These are phyloP conservation scores for Ceramica pisi DNA, from an alignment of 2,888 invertebrate species.

Conservation along the genomic window DNA sequence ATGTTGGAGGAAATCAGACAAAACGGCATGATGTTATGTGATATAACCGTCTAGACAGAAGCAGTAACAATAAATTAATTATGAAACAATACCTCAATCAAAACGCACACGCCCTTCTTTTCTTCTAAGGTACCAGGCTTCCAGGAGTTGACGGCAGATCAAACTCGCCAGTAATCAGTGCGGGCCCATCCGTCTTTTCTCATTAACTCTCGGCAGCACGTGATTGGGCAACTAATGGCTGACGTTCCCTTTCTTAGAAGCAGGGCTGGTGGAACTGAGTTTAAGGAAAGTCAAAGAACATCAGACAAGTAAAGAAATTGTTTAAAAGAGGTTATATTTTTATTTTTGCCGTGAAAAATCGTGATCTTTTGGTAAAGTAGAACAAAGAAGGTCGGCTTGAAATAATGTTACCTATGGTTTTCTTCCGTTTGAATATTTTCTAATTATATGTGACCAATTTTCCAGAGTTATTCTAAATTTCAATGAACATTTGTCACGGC, in stretches of 20 bases:
- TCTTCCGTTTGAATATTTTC: no score
- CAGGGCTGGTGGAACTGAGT: slow-evolving; percentile 52
- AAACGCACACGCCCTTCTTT: slow-evolving; percentile 24
- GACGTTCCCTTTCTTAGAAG: slow-evolving; percentile 53
- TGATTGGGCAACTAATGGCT: slow-evolving; percentile 44
- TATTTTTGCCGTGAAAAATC: no score
- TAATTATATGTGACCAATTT: no score
- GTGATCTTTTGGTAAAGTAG: no score
- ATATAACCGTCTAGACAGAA: slow-evolving; percentile 16
- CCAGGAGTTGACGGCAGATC: slow-evolving; percentile 60
- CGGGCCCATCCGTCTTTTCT: slow-evolving; percentile 56
- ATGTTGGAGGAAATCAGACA: neutral
- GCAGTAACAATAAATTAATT: slow-evolving; percentile 9
- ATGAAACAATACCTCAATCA: slow-evolving; percentile 18
- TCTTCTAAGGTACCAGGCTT: slow-evolving; percentile 35
- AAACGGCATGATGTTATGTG: neutral
- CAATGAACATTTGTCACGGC: no score
- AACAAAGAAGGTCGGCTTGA: no score
- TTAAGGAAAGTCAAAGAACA: no score
- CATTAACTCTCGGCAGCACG: slow-evolving; percentile 61
- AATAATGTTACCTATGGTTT: no score
- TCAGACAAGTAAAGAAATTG: no score
- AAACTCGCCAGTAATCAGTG: slow-evolving; percentile 58
- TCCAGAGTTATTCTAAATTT: no score
- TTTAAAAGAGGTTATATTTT: no score